A percentile compares a stretch with the other conserved stretches of the same genome.
These are phyloP conservation scores for Acestrorhynchus altus DNA, from an alignment of 2,797 vertebrate species.

Conservation along the genomic window DNA sequence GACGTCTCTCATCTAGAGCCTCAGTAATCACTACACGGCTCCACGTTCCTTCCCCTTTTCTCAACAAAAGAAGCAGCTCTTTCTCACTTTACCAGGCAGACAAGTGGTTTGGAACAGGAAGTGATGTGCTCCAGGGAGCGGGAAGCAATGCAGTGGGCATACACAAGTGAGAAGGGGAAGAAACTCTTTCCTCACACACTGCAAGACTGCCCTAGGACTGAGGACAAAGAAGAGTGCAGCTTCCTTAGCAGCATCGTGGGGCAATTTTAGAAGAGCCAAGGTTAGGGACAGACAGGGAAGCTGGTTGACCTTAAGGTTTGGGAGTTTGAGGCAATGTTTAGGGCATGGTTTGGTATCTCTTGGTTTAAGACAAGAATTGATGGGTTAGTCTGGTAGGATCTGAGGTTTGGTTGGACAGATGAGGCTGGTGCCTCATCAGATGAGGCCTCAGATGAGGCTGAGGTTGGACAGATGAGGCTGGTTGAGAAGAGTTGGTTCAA, in stretches of 20 bases:
- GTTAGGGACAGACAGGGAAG: background rate
- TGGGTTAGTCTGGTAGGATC: too few species aligned
- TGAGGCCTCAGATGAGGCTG: too few species aligned
- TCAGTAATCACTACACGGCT: constrained; percentile 66
- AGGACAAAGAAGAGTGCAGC: background rate
- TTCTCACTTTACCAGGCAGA: constrained; percentile 50
- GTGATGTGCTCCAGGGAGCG: constrained; percentile 27
- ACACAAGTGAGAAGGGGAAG: background rate
- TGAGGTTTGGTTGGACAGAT: too few species aligned
- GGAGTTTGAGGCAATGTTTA: background rate
- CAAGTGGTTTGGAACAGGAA: constrained; percentile 45
- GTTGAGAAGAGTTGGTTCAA: background rate
- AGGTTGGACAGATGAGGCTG: background rate
- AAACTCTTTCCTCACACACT: constrained; percentile 2
- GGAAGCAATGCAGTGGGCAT: constrained; percentile 15
- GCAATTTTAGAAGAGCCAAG: background rate
- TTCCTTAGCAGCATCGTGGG: background rate
- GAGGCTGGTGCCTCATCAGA: too few species aligned
- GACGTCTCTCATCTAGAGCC: constrained; percentile 60
- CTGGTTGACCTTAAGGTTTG: background rate
- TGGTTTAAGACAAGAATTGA: too few species aligned
- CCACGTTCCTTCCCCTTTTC: constrained; percentile 40
- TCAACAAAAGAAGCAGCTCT: constrained; percentile 35
- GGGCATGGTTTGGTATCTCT: background rate
- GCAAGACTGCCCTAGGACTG: background rate